Evolutionary conservation across 2,797 vertebrate species (phyloP).

Genomic region (Lycodopsis pacificus): DNA sequence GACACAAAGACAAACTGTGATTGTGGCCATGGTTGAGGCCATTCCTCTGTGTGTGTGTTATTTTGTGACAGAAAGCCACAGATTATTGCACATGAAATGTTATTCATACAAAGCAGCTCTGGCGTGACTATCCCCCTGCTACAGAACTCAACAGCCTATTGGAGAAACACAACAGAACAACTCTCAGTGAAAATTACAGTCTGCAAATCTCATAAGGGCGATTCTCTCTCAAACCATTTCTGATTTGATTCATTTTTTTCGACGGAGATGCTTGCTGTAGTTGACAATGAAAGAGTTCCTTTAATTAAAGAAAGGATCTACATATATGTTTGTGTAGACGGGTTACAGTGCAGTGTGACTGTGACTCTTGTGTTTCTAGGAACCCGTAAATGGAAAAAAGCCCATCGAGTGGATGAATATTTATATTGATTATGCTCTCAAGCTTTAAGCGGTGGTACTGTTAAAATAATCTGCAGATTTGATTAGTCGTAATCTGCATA

Average conservation of each 20-base stretch:
- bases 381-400: not conserved
- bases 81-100: constrained; percentile 85
- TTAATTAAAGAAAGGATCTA: constrained; percentile 40
- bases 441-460: not conserved
- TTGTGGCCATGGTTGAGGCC: constrained; percentile 56
- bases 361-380: constrained; percentile 14
- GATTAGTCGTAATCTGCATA: not conserved
- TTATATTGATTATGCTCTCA: not conserved
- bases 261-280: constrained; percentile 23
- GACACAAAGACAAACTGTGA: constrained; percentile 52
- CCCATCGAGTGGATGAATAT: not conserved
- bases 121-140: constrained; percentile 82
- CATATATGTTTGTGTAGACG: constrained; percentile 5
- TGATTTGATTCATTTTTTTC: constrained; percentile 30
- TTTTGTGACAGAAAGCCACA: constrained; percentile 80
- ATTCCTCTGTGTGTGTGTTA: constrained; percentile 55
- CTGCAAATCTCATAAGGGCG: constrained; percentile 72
- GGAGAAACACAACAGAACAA: constrained; percentile 81
- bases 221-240: constrained; percentile 65
- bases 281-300: constrained; percentile 45
- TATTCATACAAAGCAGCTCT: constrained; percentile 83
- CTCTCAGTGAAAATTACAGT: constrained; percentile 75
- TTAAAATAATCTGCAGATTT: not conserved
- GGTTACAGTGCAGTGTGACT: not conserved
- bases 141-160: constrained; percentile 81